These are phyloP conservation scores for Chironomus tepperi DNA, from an alignment of 1,140 invertebrate genomes.

Conservation along the genomic window DNA sequence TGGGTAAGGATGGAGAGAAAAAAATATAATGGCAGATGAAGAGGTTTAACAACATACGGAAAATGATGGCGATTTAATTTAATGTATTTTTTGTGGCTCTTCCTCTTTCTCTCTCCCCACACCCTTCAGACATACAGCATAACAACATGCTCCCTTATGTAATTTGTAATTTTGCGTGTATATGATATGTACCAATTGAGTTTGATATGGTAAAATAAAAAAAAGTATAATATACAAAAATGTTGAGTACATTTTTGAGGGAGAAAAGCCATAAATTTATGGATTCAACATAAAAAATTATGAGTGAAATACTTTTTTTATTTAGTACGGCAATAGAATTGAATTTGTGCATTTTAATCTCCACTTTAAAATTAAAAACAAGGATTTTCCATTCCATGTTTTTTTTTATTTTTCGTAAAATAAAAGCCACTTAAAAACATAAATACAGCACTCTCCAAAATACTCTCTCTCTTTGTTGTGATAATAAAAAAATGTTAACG, in stretches of 20 bases:
- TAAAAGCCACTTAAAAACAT: constrained; percentile 7
- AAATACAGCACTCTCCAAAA: not conserved
- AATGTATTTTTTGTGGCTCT: not conserved
- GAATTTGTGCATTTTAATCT: not conserved
- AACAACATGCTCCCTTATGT: not conserved
- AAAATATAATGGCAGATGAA: constrained; percentile 11
- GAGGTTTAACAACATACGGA: not conserved
- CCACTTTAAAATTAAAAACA: not conserved
- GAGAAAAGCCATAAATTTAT: not conserved
- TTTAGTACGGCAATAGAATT: not conserved
- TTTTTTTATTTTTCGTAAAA: not conserved
- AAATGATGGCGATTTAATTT: constrained; percentile 14
- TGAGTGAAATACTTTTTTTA: no score
- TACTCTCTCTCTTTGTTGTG: not conserved
- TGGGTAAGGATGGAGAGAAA: not conserved
- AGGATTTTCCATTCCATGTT: not conserved
- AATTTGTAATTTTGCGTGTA: constrained; percentile 13
- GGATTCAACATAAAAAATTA: not conserved
- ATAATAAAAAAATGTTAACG: constrained; percentile 19
- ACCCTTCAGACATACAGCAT: not conserved
- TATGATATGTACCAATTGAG: not conserved
- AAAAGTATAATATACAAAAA: not conserved
- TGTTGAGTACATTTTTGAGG: not conserved
- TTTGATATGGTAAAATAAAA: not conserved
- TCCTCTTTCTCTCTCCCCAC: not conserved